Base-by-base conservation (phyloP, 2,888 invertebrate genomes). In the Xanthostigma xanthostigma region DNA sequence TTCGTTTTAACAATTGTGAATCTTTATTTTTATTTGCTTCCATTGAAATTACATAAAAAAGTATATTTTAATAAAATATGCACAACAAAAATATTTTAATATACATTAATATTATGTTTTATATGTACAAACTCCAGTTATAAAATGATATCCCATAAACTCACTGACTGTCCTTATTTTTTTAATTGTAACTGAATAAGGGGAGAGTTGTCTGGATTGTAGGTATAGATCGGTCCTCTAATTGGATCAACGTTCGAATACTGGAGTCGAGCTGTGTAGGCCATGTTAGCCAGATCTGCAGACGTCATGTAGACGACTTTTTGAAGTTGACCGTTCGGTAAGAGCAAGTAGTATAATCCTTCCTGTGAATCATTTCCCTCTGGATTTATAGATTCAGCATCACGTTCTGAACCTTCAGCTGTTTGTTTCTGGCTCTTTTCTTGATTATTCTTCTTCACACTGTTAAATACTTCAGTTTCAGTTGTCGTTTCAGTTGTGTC, bases 201-300 rank as follows among this genome's bases (percentile, higher is more conserved):
- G 9, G 42, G 37, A 17, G 27, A 13, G 35, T 12, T 63, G 12
- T 59, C 50, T 2, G 66, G 64, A 57, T 66, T 62, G 50, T 64
- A 66, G 3, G 75, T 73, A 60, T 78, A 81, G 41, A 79, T 74
- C 35, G 76, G 79, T 43, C 78, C 70, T 8, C 73, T 73, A 13
- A 80, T 77, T 0, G 77, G 77, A 49, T 78, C 76, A 51, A 79
- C 78, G 55, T 74, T 72, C 56, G 70, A 74, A 59, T 79, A 80
- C 45, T 74, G 76, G 50, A 81, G 69, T 55, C 74, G 73, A 9
- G 79, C 79, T 38, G 75, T 75, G 58, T 77, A 79, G 14, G 75
- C 79, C 79, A 79, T 80, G 48, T 78, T 77, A 36, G 62, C 63
- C 40, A 62, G 53, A 57, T 72, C 67, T 53, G 71, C 66, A n/a